Percentiles rank a stretch among this genome's conserved stretches.
Evolutionary conservation across 2,113 vertebrate species (phyloP).

Genomic region (Heloderma charlesbogerti): DNA sequence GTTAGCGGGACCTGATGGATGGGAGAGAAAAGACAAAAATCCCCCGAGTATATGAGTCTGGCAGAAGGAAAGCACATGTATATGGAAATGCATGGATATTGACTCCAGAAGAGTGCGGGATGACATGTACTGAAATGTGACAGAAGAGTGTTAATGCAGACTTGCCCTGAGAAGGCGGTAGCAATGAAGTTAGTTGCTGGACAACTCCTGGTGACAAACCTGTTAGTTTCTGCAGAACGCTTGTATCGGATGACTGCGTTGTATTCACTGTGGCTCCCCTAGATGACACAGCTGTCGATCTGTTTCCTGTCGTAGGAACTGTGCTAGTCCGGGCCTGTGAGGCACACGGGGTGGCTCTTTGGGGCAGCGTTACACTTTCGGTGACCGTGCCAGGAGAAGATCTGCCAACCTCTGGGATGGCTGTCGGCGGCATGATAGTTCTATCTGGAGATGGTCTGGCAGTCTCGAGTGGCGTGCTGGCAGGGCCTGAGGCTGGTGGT

Average conservation of each 20-base stretch:
- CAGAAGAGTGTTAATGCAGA: not conserved
- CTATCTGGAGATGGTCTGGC: no score
- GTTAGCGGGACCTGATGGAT: no score
- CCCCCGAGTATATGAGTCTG: not conserved
- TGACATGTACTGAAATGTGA: no score
- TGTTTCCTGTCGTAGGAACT: not conserved
- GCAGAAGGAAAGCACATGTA: not conserved
- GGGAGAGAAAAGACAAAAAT: no score
- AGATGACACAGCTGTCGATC: not conserved
- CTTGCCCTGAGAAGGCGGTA: no score
- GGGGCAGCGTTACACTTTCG: not conserved
- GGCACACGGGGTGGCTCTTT: no score
- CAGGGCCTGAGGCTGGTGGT: fast-evolving
- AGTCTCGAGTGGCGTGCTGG: not conserved
- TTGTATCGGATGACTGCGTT: not conserved
- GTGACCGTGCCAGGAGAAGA: not conserved
- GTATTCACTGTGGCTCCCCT: not conserved
- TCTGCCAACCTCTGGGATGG: not conserved
- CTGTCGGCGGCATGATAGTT: no score
- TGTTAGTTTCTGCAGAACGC: not conserved
- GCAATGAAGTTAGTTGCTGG: not conserved
- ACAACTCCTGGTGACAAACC: not conserved
- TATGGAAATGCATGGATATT: no score
- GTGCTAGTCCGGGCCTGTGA: not conserved
- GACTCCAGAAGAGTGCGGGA: no score